These are phyloP conservation scores for Dicyrtoma fusca DNA, from an alignment of 2,888 invertebrate genomes.

Conservation along the genomic window DNA sequence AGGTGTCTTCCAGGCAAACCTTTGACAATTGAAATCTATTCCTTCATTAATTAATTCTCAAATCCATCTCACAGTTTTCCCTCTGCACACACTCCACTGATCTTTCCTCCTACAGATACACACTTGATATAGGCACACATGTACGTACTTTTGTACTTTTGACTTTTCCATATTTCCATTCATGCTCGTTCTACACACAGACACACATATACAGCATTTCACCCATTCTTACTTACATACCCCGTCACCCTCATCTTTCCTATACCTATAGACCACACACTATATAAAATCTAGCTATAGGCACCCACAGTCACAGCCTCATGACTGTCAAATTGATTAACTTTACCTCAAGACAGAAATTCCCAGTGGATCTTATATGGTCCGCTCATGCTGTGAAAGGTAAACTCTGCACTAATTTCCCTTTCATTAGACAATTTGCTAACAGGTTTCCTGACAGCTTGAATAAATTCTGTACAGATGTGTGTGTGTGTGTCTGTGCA, in stretches of 20 bases:
- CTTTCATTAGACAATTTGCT: slow-evolving; percentile 40
- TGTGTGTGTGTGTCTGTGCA: no score
- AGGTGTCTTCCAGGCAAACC: slow-evolving; percentile 34
- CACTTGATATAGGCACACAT: background rate
- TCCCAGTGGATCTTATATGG: background rate
- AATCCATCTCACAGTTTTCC: background rate
- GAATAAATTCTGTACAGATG: slow-evolving; percentile 19
- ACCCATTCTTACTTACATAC: no score
- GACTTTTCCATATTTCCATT: no score
- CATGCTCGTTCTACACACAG: no score
- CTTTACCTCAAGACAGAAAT: slow-evolving; percentile 19
- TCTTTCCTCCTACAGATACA: background rate
- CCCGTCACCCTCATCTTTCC: no score
- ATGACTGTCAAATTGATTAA: slow-evolving; percentile 20
- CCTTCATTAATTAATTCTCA: slow-evolving; percentile 35
- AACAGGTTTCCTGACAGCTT: slow-evolving; percentile 27
- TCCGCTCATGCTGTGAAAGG: background rate
- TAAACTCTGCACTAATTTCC: slow-evolving; percentile 36
- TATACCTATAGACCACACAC: no score
- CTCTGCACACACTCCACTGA: background rate
- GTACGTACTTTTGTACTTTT: background rate
- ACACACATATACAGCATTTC: no score
- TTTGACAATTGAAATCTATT: slow-evolving; percentile 36
- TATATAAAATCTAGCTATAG: no score
- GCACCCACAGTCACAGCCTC: no score